Base-by-base conservation (phyloP, 1,140 invertebrate species). In the Cherax destructor region DNA sequence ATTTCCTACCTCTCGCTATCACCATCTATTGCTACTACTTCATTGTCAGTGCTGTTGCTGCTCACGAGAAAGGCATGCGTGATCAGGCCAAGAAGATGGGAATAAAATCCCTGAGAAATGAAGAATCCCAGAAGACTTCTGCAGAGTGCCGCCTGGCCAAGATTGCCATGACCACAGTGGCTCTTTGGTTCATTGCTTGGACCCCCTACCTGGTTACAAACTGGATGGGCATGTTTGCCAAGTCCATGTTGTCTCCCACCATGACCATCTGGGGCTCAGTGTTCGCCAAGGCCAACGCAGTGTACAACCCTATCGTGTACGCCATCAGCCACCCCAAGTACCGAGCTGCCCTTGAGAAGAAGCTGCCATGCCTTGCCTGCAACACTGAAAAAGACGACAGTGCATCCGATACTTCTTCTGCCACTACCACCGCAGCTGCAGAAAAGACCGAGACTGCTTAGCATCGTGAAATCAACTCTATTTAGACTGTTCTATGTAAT, bases 21-120 rank as follows among this genome's bases (percentile, higher is more conserved):
- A 79, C 30, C 49, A 50, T 79, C 78, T 79, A 79, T 30, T 24
- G n/a, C 52, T 79, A 79, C 49, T 6, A 11, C n/a, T 79, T 79
- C 78, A 79, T 79, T 18, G 49, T 79, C 30, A 79, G 21, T 16
- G 78, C 78, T 50, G 78, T 79, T 50, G 78, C 78, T n/a, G 78
- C 49, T 18, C 78, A 79, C 47, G 78, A 79, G 78, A 49, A 49
- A 30, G 47, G 47, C 2, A 79, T 79, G 78, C 78, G 78, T 52
- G 78, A 79, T n/a, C 78, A 79, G 52, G 78, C 78, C 47, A 74
- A 74, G 69, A 79, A 79, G 78, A 79, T 79, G 78, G 78, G 78
- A 11, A 30, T 79, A 30, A 79, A 79, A 47, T 79, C 41, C 16
- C 78, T 79, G 10, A 79, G 78, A n/a, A 79, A 56, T 18, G 78